These are phyloP conservation scores for Cyprinus carpio DNA, from an alignment of 2,113 vertebrate species.

Conservation along the genomic window DNA sequence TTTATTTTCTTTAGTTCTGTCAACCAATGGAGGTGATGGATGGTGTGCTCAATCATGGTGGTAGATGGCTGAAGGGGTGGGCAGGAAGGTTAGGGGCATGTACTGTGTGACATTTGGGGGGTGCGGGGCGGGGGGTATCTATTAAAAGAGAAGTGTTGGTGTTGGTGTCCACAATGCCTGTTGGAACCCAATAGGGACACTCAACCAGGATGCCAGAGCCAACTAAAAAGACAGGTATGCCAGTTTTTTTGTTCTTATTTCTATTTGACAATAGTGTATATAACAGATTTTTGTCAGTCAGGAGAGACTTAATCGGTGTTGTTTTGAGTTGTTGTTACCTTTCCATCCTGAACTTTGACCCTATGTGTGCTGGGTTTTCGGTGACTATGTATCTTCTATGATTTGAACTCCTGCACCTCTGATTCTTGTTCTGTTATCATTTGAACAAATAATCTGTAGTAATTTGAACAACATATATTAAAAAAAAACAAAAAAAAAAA, in stretches of 20 bases:
- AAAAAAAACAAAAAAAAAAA: too few relatives aligned
- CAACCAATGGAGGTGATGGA: slow-evolving; percentile 67
- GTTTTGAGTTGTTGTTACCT: background rate
- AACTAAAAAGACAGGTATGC: slow-evolving; percentile 88
- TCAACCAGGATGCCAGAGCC: slow-evolving; percentile 89
- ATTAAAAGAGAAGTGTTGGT: slow-evolving; percentile 68
- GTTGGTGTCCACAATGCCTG: slow-evolving; percentile 51
- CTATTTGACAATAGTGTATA: background rate
- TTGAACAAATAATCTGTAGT: background rate
- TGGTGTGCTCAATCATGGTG: slow-evolving; percentile 65
- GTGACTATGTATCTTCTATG: background rate
- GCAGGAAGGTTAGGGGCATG: slow-evolving; percentile 48
- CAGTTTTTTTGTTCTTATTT: slow-evolving; percentile 28
- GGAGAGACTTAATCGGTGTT: background rate
- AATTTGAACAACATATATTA: background rate
- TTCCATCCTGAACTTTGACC: background rate
- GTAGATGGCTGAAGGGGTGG: slow-evolving; percentile 25
- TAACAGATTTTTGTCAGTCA: background rate
- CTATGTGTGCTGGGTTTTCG: background rate
- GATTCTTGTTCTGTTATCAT: background rate
- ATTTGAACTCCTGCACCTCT: background rate
- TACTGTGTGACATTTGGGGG: slow-evolving; percentile 55
- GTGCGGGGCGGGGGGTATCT: slow-evolving; percentile 47
- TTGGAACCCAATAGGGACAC: slow-evolving; percentile 60
- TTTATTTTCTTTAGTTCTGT: slow-evolving; percentile 61